Evolutionary conservation across 2,888 invertebrate species (phyloP), one percentile per base, ranked within the genome.

Genomic region (Apodemia mormo): DNA sequence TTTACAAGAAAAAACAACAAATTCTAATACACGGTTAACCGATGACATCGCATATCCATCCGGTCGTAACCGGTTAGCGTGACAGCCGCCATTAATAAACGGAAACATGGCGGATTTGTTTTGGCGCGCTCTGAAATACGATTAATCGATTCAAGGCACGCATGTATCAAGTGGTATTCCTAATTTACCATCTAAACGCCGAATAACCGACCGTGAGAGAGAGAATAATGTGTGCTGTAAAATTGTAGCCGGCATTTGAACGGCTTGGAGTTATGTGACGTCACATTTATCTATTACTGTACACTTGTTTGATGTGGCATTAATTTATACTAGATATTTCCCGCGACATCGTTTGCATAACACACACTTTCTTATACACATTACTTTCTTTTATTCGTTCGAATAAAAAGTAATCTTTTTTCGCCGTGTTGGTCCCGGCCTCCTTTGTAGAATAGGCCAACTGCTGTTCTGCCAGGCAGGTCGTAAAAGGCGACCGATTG

Each of bases 111-210:
- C 84, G 88, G 86, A 86, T 89, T 85, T 88, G 87, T 89, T 89
- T 89, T 85, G 86, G 85, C 87, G 87, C 85, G 85, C 76, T 76
- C 85, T 82, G 79, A 90, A 90, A 88, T 81, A 83, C 85, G 84
- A 89, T 88, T 89, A 89, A 89, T 90, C 86, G 89, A 86, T 86
- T 84, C 78, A 68, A 71, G 76, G 75, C 89, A 89, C 87, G 89
- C 84, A 78, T 77, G 75, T 77, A 79, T 82, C 82, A 82, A 78
- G 82, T 69, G 73, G 69, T 72, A 72, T 69, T 68, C 68, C 70
- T 70, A 70, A 70, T 70, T 70, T 70, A 70, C 68, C 69, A 69
- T 69, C 69, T 69, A 69, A 69, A 65, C 56, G 66, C 49, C 61
- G 61, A 61, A 61, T 61, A 61, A 61, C 61, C 33, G 61, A 61